Evolutionary conservation across 2,888 invertebrate species (phyloP), one percentile per base, ranked within the genome.

Genomic region (Melieria crassipennis): DNA sequence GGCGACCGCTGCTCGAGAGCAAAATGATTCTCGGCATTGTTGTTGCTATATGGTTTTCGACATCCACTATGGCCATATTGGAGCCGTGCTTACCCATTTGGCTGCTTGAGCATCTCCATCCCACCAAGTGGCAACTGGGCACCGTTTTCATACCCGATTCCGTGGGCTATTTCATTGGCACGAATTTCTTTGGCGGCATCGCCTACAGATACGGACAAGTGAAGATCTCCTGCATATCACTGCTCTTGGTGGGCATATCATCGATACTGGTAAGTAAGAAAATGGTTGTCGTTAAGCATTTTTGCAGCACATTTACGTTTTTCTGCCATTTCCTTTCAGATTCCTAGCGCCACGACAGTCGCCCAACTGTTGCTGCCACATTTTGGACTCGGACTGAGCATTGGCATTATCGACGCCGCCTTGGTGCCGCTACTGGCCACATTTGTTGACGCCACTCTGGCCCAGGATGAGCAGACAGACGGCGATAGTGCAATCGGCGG

Each of bases 111-210:
- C 81, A 87, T 73, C 74, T 87, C 0, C 83, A 84, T 69, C 85
- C 86, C 0, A 85, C 83, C 62, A 87, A 85, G 74, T 93, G 93
- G 93, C 92, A 93, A 82, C 85, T 92, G 80, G 95, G 95, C 4
- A 91, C 93, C 0, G 93, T 94, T 5, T 95, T 95, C 80, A 91
- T 95, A 74, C 95, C 95, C 0, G 95, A 95, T 84, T 95, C 94
- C 78, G 81, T 95, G 48, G 95, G 95, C 0, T 95, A 95, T 82
- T 89, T 95, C 74, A 85, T 95, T 56, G 95, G 94, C 45, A 94
- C 94, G 0, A 94, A 94, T 85, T 91, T 91, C 78, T 92, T 94
- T 80, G 94, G 94, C 6, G 86, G 89, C 58, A 84, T 91, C 45
- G 91, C 93, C 5, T 90, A 89, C 79, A 88, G 88, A 74, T 86